phyloP scores from a whole-genome alignment of 2,797 vertebrate genomes.

The Lepus townsendii region DNA sequence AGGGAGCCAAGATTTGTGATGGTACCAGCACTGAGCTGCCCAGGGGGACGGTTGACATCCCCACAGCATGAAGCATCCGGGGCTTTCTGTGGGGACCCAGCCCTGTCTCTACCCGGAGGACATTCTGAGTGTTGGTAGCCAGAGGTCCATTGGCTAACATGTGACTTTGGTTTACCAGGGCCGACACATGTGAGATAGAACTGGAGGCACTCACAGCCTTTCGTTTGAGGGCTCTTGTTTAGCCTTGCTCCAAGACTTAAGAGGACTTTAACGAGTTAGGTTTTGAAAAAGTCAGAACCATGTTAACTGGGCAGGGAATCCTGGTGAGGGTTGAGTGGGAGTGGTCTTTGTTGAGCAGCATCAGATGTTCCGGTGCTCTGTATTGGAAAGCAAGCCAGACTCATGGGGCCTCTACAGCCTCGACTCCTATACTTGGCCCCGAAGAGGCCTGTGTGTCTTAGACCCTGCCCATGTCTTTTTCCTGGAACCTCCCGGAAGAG shows the following conservation, averaged over 20 bases:
- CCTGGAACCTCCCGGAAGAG: background rate
- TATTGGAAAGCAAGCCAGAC: background rate
- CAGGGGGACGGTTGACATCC: background rate
- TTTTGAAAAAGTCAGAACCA: background rate
- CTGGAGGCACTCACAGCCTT: background rate
- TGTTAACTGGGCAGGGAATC: background rate
- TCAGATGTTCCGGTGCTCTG: background rate
- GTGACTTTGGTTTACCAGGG: constrained; percentile 49
- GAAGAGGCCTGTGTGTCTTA: background rate
- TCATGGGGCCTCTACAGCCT: background rate
- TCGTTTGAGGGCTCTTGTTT: constrained; percentile 30
- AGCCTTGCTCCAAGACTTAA: background rate
- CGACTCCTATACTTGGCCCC: background rate
- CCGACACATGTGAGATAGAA: constrained; percentile 15
- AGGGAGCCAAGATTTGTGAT: constrained; percentile 22
- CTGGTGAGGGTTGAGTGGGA: background rate
- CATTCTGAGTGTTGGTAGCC: constrained; percentile 18
- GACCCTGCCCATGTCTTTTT: background rate
- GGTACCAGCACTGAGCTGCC: background rate
- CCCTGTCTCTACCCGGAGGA: background rate
- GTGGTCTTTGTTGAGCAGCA: rapidly evolving
- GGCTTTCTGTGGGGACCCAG: constrained; percentile 51
- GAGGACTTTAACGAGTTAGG: constrained; percentile 44
- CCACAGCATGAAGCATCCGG: background rate
- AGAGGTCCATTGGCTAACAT: constrained; percentile 13